phyloP scores from a whole-genome alignment of 2,113 vertebrate genomes.

The Cavia aperea region DNA sequence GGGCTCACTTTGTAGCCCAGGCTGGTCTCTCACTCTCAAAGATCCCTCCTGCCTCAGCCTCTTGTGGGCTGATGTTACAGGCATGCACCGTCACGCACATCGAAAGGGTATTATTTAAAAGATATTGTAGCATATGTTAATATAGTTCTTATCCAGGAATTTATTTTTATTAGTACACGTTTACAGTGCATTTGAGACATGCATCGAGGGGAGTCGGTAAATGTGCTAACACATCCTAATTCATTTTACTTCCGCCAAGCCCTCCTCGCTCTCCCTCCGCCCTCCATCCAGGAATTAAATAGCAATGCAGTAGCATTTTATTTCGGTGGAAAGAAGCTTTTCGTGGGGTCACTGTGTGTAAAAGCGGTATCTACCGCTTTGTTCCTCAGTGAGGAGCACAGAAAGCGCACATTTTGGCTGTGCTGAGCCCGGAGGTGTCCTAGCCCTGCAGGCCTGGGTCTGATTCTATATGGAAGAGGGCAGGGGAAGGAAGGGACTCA shows the following conservation, averaged over 20 bases:
- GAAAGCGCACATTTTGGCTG: neutral
- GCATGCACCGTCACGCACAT: no score
- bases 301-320: neutral
- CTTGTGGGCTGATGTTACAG: no score
- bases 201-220: neutral
- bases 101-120: neutral
- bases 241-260: neutral
- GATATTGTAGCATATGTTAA: neutral
- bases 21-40: no score
- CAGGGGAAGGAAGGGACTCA: fast-evolving
- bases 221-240: neutral
- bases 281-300: neutral
- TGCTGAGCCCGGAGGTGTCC: neutral
- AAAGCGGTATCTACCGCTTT: neutral
- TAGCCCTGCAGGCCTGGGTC: neutral
- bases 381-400: neutral
- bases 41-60: no score
- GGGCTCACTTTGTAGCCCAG: no score
- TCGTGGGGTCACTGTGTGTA: neutral
- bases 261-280: neutral
- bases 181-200: neutral
- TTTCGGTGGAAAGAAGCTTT: neutral
- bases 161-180: neutral
- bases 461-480: no score
- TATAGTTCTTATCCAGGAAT: neutral